Percentiles rank a stretch among this genome's conserved stretches.
Conservation (phyloP, 2,113 vertebrate genomes). For the Trematocara stigmaticum region DNA sequence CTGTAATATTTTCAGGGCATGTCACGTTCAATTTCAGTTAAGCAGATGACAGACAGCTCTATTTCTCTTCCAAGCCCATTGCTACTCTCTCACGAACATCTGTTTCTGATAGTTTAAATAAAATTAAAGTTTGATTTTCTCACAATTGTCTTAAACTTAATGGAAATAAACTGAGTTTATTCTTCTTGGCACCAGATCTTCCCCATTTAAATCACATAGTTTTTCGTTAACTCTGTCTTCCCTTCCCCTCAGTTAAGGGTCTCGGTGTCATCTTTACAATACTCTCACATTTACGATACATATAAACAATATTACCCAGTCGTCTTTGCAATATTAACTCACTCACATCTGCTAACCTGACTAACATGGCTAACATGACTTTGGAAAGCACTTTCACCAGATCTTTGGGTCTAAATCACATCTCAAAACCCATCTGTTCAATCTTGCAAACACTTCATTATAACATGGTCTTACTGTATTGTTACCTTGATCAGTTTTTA, state of each 20-base stretch:
- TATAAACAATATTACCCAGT: neutral
- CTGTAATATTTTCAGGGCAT: neutral
- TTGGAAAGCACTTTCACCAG: neutral
- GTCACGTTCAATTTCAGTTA: neutral
- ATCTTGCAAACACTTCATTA: neutral
- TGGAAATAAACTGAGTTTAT: neutral
- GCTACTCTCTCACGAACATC: neutral
- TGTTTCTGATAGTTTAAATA: neutral
- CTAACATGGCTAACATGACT: neutral
- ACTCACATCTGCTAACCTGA: neutral
- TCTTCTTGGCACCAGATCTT: neutral
- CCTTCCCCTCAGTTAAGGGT: neutral
- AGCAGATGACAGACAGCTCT: neutral
- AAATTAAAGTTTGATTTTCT: neutral
- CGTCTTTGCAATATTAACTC: neutral
- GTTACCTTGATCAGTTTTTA: neutral
- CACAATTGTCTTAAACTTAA: neutral
- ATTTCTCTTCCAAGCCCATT: neutral
- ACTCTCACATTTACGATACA: neutral
- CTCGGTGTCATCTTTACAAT: neutral
- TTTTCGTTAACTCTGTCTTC: neutral
- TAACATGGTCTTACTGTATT: neutral
- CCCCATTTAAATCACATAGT: neutral
- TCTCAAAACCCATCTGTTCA: neutral
- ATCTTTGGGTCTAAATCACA: neutral